Evolutionary conservation across 1,140 invertebrate genomes (phyloP), one percentile per base, ranked within the genome.

Genomic region (Meloidogyne hapla): DNA sequence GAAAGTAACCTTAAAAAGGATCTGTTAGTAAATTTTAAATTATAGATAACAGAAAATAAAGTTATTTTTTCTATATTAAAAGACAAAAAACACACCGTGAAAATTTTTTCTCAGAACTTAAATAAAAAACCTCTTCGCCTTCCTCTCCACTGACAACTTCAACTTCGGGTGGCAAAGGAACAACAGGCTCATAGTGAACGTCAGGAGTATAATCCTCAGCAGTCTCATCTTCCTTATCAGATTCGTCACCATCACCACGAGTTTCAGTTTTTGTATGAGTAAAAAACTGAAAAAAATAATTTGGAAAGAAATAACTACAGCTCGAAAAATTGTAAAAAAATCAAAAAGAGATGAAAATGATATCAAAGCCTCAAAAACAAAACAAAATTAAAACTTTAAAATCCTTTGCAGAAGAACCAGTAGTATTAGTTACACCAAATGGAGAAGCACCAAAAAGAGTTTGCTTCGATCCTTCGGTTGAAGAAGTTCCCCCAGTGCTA

Each of bases 131-230:
- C 65, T 80, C 69, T 69, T 85, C 84, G 18, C 68, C 83, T 73
- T 85, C 84, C 68, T 85, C 84, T 6, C 84, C 84, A 38, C 82
- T 85, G n/a, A 64, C 77, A n/a, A 82, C 83, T 18, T 86, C 83
- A 61, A 86, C 76, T 42, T 88, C 79, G 13, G 88, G 88, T 21
- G 89, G 89, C 28, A 89, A 80, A 25, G 87, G 84, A 63, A 90
- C 86, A 6, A 90, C 84, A 21, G 89, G 89, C 77, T 89, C 87
- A 80, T 88, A 90, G 69, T 89, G 76, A 61, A 68, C 66, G 33
- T 77, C 76, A 12, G 76, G 74, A 21, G 62, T 68, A 63, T 56
- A 77, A 26, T 77, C 76, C 38, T 78, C 76, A 13, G 61, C 45
- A 48, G 18, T 21, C 4, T 45, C 23, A 12, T 73, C 73, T 56